Conservation (phyloP, 2,113 vertebrate genomes). For the Paralichthys olivaceus region DNA sequence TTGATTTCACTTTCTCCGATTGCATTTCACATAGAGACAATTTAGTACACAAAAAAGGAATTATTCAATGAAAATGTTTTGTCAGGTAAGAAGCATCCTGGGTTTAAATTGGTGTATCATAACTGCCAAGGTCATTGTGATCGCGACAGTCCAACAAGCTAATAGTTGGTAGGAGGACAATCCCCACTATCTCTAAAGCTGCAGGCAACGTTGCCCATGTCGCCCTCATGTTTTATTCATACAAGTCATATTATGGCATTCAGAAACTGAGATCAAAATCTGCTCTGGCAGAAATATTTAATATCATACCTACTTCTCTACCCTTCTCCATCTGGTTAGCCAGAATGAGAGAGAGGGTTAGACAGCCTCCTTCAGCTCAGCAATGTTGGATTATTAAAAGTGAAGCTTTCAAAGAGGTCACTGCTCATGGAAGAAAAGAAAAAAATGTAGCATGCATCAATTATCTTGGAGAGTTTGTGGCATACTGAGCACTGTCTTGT, state of each 20-base stretch:
- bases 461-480: constrained; percentile 78
- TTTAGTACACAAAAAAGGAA: constrained; percentile 32
- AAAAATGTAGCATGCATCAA: constrained; percentile 76
- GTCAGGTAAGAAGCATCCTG: constrained; percentile 33
- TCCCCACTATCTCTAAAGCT: constrained; percentile 72
- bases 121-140: constrained; percentile 64
- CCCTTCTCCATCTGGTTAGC: constrained; percentile 75
- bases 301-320: constrained; percentile 77
- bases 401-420: constrained; percentile 81
- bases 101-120: background rate
- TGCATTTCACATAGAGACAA: constrained; percentile 32
- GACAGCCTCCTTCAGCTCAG: constrained; percentile 68
- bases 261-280: constrained; percentile 79
- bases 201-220: constrained; percentile 76
- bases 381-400: constrained; percentile 80
- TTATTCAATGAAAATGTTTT: constrained; percentile 39
- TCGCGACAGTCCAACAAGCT: constrained; percentile 43
- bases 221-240: constrained; percentile 81
- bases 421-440: constrained; percentile 55
- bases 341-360: constrained; percentile 58
- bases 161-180: constrained; percentile 63
- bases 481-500: constrained; percentile 72
- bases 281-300: constrained; percentile 80
- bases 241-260: constrained; percentile 75
- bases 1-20: constrained; percentile 40